Evolutionary conservation across 2,797 vertebrate species (phyloP).

Genomic region (Pipistrellus pygmaeus): DNA sequence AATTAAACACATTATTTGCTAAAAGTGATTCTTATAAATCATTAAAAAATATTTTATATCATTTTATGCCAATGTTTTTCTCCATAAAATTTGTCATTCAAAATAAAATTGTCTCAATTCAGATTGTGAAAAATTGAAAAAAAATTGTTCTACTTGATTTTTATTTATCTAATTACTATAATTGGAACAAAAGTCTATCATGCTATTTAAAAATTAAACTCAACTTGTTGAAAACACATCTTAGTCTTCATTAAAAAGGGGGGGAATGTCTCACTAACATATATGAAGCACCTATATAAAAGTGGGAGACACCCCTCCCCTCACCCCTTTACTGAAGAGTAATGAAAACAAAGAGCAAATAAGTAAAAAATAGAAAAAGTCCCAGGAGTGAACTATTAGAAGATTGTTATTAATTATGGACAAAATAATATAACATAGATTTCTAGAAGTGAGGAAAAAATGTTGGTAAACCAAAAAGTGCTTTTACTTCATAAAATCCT

Average conservation of each 20-base stretch:
- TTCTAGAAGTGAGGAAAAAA: background rate
- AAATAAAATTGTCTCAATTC: conserved; percentile 1
- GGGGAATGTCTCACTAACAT: background rate
- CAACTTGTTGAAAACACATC: conserved; percentile 9
- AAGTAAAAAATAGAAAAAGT: background rate
- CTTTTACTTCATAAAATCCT: background rate
- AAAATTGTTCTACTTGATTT: background rate
- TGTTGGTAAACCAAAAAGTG: background rate
- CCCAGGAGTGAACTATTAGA: background rate
- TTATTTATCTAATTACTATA: background rate
- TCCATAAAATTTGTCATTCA: background rate
- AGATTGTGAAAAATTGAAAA: background rate
- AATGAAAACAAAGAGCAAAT: background rate
- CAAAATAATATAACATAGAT: background rate
- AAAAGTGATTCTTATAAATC: background rate
- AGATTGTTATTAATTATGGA: background rate
- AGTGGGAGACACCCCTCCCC: background rate
- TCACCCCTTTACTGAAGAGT: background rate
- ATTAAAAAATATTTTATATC: background rate
- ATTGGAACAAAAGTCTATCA: background rate
- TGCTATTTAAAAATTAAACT: conserved; percentile 16
- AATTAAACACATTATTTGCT: background rate
- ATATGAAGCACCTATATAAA: background rate
- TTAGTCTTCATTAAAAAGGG: background rate
- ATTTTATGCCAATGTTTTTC: background rate